Base-by-base conservation (phyloP, 2,888 invertebrate genomes). In the Eupithecia insigniata region DNA sequence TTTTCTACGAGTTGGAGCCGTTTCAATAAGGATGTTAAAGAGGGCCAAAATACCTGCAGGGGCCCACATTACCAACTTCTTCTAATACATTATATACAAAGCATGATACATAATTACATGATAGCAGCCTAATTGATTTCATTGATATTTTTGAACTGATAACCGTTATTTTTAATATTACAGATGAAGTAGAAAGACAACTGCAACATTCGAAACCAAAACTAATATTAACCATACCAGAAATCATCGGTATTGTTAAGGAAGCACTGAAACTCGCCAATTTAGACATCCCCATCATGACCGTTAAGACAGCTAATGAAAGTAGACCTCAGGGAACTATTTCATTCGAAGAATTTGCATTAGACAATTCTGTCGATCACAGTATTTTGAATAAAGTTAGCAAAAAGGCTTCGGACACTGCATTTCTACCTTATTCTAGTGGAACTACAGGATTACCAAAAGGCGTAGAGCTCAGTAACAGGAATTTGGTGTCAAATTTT, bases 381-480 rank as follows among this genome's bases (percentile, higher is more conserved):
- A 90, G 92, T 74, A 84, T 90, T 62, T 79, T 95, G 18, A 92
- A 87, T 74, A 81, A 89, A n/a, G 89, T 91, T 46, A 85, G 82
- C 2, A 86, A 85, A 62, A 84, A 81, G 18, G 80, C 93, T 2
- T 91, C 96, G 14, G 96, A 97, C 79, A 88, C 96, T 3, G 95
- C 95, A 0, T 87, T 97, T 30, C 83, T 98, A 71, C 97, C 97
- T 0, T 98, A 96, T 90, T 98, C 98, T 3, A 97, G 97, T 85
- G 97, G 97, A 1, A 98, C 98, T 0, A 98, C 98, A 0, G 98
- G 98, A 0, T 81, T 96, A 60, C 96, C 97, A 0, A 97, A 97
- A 92, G 97, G 96, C 2, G 97, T 97, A 0, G 94, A 95, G 81
- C 85, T 97, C 0, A 94, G 95, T 0, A 96, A 97, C 86, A 89